Evolutionary conservation across 2,113 vertebrate genomes (phyloP), one percentile per base, ranked within the genome.

Genomic region (Engraulis encrasicolus): DNA sequence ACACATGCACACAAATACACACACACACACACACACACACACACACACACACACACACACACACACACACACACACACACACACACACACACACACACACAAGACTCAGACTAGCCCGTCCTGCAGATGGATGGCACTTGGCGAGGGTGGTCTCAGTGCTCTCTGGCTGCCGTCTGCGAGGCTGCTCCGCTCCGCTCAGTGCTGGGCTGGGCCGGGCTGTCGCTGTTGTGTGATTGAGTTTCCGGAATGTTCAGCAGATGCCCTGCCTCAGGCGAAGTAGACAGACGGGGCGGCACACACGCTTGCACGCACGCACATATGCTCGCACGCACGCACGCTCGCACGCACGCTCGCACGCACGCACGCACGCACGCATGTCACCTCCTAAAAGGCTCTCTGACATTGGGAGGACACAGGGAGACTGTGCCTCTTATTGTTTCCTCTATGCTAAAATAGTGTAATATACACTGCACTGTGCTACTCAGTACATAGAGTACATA

Each of bases 221-320:
- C 31, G 88, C 71, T 86, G 87, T 91, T 89, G 92, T 88, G 87
- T 92, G 90, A 93, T 90, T 90, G 87, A 90, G 89, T 92, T 92
- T 93, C 87, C 87, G 85, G 87, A 92, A 86, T 89, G 83, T 91
- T 90, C 83, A 89, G 85, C 89, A 93, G 92, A 94, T 92, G 91
- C 91, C 82, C 85, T 74, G 84, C 83, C 85, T 79, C 27, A 66
- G 58, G 58, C 58, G 31, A n/a, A 66, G 58, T 23, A 66, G 58
- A 66, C 58, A 14, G 58, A 66, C 58, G 23, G 58, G 58, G 58
- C 9, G 9, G n/a, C 58, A 27, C 58, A 66, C 27, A 27, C 58
- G 40, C 40, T 45, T 9, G 40, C 9, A 66, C 20, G 7, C 20
- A 0, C 54, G 6, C 12, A 0, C 58, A n/a, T 23, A 7, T 12